Percentiles rank a stretch among this genome's conserved stretches.
These are phyloP conservation scores for Alligator mississippiensis DNA, from an alignment of 2,113 vertebrate genomes.

Conservation along the genomic window DNA sequence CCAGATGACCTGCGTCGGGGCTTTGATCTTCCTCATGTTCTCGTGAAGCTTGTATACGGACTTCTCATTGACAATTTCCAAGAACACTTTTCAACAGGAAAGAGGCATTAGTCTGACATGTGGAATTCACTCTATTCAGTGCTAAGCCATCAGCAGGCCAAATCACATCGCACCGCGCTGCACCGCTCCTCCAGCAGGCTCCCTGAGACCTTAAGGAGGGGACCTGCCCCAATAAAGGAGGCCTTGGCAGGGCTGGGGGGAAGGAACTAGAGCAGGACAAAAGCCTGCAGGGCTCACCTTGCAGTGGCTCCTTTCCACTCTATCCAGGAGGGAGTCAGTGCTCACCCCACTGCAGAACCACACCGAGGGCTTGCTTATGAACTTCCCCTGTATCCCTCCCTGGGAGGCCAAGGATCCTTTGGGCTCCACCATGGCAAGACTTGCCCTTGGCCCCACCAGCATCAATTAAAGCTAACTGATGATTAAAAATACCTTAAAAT, in stretches of 20 bases:
- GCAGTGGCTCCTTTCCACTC: neutral
- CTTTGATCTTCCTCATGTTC: constrained; percentile 88
- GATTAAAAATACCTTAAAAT: neutral
- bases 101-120: constrained; percentile 26
- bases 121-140: neutral
- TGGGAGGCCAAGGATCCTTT: neutral
- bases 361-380: neutral
- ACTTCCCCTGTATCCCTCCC: neutral
- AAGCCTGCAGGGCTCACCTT: rapidly evolving
- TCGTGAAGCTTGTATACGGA: constrained; percentile 87
- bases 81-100: constrained; percentile 83
- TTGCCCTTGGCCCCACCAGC: neutral
- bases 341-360: neutral
- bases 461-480: neutral
- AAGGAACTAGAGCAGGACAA: neutral
- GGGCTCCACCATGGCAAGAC: neutral
- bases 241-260: neutral
- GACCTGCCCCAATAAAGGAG: neutral
- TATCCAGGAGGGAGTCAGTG: neutral
- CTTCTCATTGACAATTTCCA: constrained; percentile 85
- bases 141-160: neutral
- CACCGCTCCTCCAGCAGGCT: rapidly evolving
- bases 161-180: neutral
- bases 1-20: constrained; percentile 91
- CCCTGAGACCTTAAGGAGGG: neutral